A percentile compares a stretch with the other conserved stretches of the same genome.
phyloP scores from a whole-genome alignment of 2,113 vertebrate species.

The Pomatostomus ruficeps region DNA sequence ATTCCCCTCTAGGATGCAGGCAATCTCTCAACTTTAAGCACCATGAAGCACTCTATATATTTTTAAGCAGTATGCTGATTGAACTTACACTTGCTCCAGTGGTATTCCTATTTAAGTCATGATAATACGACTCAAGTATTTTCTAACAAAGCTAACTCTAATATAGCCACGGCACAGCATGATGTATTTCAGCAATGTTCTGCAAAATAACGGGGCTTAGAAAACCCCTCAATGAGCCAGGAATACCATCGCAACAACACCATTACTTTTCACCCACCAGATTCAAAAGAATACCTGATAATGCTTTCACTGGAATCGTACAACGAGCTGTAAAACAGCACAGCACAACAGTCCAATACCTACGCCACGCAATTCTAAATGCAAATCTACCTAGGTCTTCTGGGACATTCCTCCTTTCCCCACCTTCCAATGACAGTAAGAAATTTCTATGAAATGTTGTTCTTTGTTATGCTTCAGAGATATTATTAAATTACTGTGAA shows the following conservation, averaged over 20 bases:
- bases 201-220: background rate
- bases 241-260: background rate
- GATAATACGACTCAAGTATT: background rate
- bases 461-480: background rate
- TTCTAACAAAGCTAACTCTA: background rate
- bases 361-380: background rate
- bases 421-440: background rate
- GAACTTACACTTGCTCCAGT: background rate
- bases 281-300: background rate
- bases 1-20: background rate
- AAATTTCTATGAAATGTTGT: background rate
- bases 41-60: background rate
- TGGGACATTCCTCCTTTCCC: background rate
- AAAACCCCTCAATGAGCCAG: background rate
- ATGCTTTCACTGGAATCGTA: background rate
- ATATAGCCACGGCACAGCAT: background rate
- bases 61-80: background rate
- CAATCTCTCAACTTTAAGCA: background rate
- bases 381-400: background rate
- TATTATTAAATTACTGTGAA: background rate
- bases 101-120: background rate
- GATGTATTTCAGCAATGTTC: background rate
- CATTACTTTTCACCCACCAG: background rate
- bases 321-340: background rate
- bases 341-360: background rate